phyloP scores from a whole-genome alignment of 2,113 vertebrate species.

The Calypte anna region DNA sequence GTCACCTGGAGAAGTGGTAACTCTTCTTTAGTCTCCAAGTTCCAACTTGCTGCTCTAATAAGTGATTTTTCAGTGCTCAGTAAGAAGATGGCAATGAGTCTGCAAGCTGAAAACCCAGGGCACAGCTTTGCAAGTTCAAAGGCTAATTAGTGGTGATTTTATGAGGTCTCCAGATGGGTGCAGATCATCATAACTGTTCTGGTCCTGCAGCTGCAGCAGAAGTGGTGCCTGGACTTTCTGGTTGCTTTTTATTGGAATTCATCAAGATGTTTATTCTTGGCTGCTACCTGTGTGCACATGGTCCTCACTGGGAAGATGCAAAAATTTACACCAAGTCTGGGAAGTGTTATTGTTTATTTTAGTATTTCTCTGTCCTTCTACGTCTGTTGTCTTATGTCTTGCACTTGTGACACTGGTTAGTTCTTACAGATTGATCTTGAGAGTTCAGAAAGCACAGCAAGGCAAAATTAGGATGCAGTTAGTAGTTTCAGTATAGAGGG shows the following conservation, averaged over 20 bases:
- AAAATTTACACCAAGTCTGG: background rate
- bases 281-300: fast-evolving
- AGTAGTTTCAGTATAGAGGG: background rate
- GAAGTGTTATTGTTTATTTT: background rate
- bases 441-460: background rate
- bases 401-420: background rate
- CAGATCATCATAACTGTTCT: too few relatives aligned
- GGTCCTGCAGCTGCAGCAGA: background rate
- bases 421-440: background rate
- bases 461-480: background rate
- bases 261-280: background rate
- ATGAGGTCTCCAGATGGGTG: background rate
- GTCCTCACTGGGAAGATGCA: background rate
- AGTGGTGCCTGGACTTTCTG: background rate
- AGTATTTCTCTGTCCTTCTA: background rate
- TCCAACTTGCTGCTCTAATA: background rate
- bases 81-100: background rate
- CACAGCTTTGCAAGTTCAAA: background rate
- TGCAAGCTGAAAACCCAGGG: background rate
- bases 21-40: background rate
- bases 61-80: background rate
- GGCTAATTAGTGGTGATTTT: background rate
- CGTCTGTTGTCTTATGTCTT: background rate
- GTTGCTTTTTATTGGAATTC: background rate
- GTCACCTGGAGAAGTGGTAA: background rate